Percentiles rank a stretch among this genome's conserved stretches.
phyloP scores from a whole-genome alignment of 2,797 vertebrate species.

The Helicolenus hilgendorfi region DNA sequence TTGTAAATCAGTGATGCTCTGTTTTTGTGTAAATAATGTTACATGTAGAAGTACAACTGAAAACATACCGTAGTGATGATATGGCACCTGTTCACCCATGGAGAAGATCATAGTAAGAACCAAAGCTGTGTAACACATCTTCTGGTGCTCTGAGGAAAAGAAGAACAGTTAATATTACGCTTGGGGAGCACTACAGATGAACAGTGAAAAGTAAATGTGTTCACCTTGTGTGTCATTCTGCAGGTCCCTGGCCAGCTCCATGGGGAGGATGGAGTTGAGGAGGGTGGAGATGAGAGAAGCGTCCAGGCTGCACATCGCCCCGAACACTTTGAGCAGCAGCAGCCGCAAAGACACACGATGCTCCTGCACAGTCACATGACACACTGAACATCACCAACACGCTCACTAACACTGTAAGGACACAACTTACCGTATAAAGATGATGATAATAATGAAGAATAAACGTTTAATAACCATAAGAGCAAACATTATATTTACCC shows the following conservation, averaged over 20 bases:
- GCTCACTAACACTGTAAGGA: not conserved
- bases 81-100: conserved; percentile 98
- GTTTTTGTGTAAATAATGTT: not conserved
- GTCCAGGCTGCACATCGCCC: conserved; percentile 97
- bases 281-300: conserved; percentile 95
- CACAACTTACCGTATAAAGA: not conserved
- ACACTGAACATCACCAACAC: not conserved
- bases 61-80: conserved; percentile 96
- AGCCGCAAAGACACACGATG: conserved; percentile 94
- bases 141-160: conserved; percentile 94
- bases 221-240: conserved; percentile 96
- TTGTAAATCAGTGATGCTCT: not conserved
- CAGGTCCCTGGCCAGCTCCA: conserved; percentile 98
- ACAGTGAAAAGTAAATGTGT: not conserved
- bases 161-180: not conserved
- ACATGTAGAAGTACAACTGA: not conserved
- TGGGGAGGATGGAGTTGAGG: conserved; percentile 96
- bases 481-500: not conserved
- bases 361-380: conserved; percentile 88
- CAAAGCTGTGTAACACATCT: conserved; percentile 97
- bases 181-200: not conserved
- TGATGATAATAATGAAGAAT: not conserved
- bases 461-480: not conserved
- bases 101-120: conserved; percentile 98
- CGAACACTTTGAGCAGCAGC: conserved; percentile 97